Evolutionary conservation across 2,888 invertebrate species (phyloP), one percentile per base, ranked within the genome.

Genomic region (Dermolepida albohirtum): DNA sequence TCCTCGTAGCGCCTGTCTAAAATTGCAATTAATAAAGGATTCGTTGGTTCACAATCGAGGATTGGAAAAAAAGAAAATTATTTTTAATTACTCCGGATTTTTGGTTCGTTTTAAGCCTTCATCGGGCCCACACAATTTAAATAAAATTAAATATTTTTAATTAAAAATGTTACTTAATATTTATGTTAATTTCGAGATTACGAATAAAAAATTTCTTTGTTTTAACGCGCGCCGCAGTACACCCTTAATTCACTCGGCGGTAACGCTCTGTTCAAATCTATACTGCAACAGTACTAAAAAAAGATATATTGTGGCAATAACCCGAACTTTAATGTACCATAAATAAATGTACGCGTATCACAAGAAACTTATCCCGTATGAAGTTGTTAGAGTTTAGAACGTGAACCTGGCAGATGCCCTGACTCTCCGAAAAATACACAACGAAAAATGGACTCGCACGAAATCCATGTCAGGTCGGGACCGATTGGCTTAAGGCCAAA

Each of bases 301-400:
- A 27, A 59, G 44, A 47, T 44, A 59, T 44, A 59, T 29, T 44
- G 59, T 59, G 59, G 59, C 59, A 59, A 59, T 59, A 59, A 59
- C 59, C 59, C 44, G 44, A 7, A 12, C n/a, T 27, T 34, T 44
- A 59, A 59, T 44, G 29, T 59, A 44, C 59, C 59, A 44, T 59
- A 59, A 59, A 59, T 59, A 59, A 59, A 14, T 59, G 59, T 44
- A 59, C 44, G n/a, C 44, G 29, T 50, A 27, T 34, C 17, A 59
- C 44, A 59, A 47, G 44, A 59, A 29, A 17, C 43, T 34, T 34
- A 27, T 39, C 43, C 44, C 17, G 6, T n/a, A 43, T 44, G 14
- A 22, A 57, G 39, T 17, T 11, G 44, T 14, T 44, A 14, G 44
- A 47, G 29, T 59, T 59, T 59, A 22, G 27, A 59, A 14, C 59